Evolutionary conservation across 2,797 vertebrate genomes (phyloP).

Genomic region (Rhinogobio ventralis): DNA sequence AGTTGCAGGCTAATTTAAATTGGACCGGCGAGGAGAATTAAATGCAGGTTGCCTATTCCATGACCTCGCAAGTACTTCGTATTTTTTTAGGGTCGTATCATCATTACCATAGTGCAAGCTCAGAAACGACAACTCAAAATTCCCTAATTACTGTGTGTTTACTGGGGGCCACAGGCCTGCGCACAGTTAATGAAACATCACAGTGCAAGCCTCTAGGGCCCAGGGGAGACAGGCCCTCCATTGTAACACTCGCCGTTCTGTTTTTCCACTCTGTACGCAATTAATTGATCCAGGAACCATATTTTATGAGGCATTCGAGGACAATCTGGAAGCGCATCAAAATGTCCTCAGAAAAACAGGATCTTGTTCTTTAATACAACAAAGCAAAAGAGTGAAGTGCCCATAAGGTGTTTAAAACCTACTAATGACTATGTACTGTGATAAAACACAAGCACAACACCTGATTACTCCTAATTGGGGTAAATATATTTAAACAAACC

Average conservation of each 20-base stretch:
- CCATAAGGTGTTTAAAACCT: constrained; percentile 25
- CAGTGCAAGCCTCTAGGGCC: constrained; percentile 92
- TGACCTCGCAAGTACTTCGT: constrained; percentile 95
- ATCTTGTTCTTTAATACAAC: constrained; percentile 29
- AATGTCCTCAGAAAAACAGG: constrained; percentile 15
- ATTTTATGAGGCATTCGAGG: constrained; percentile 78
- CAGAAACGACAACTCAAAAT: constrained; percentile 96
- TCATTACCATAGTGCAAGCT: constrained; percentile 99
- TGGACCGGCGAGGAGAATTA: constrained; percentile 95
- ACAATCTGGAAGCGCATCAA: constrained; percentile 59
- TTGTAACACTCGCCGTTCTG: constrained; percentile 90
- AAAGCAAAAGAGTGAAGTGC: constrained; percentile 19
- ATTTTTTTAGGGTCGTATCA: constrained; percentile 93
- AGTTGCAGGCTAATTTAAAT: constrained; percentile 97
- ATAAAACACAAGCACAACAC: constrained; percentile 11
- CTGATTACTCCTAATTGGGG: constrained; percentile 35
- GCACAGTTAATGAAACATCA: constrained; percentile 98
- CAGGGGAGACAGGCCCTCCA: constrained; percentile 92
- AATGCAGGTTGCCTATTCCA: constrained; percentile 94
- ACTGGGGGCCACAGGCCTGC: constrained; percentile 95
- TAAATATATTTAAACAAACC: constrained; percentile 28
- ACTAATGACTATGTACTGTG: constrained; percentile 30
- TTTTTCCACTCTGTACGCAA: constrained; percentile 96
- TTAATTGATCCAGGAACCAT: constrained; percentile 98
- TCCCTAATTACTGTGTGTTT: constrained; percentile 99